Evolutionary conservation across 37 sponge, comb jelly and placozoan genomes (phyloP), one percentile per base, ranked within the genome.

Genomic region (Agelas oroides): DNA sequence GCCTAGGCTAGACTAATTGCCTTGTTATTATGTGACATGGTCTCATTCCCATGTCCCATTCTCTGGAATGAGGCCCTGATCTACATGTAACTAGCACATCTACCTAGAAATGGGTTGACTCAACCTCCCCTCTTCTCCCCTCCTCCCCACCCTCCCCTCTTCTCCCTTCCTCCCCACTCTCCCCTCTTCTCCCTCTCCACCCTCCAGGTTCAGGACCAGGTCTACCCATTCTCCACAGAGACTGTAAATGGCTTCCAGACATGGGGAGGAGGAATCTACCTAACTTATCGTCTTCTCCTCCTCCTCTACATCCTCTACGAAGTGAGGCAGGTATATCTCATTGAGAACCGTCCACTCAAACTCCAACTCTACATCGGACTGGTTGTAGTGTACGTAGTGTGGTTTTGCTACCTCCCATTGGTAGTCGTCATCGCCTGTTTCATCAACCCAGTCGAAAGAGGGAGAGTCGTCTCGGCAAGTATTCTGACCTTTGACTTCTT

Each of bases 361-460:
- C 70, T 89, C 28, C 46, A 30, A 1, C 74, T 93, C 39, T 93
- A 93, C 71, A 23, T 70, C 25, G 24, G 68, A n/a, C 35, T 93
- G 0, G 36, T 46, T 0, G 71, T 85, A 15, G n/a, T 63, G 27
- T 93, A 80, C 35, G 35, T 81, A 0, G 53, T 89, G 24, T 93
- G 93, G 93, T 93, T 93, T 53, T 65, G 73, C 41, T 93, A 89
- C 53, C 89, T 93, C 56, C 93, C 90, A 30, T 0, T 89, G 5
- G 23, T 53, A 3, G 86, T 89, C 40, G 5, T 63, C 23, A 31
- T 85, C 0, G 66, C 70, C 11, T 20, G 68, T 23, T 23, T 35
- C 17, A 28, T 76, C 39, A 88, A 89, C 36, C 66, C 78, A 11
- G 67, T 93, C 20, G 19, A 74, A 18, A 30, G 81, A 5, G 14